phyloP scores from a whole-genome alignment of 2,888 invertebrate species.

The Apodemia mormo region DNA sequence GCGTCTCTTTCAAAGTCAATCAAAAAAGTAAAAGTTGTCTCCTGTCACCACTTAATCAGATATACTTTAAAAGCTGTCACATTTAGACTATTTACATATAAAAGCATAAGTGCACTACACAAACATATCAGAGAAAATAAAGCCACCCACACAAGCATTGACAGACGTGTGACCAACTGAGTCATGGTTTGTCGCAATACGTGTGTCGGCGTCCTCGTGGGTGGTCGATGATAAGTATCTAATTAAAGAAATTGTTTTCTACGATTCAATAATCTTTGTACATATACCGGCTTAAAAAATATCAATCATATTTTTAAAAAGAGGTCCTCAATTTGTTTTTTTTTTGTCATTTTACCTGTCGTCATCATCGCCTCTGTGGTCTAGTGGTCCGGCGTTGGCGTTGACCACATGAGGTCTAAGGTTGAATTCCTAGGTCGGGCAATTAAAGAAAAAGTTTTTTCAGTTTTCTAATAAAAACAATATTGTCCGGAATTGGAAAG shows the following conservation, averaged over 20 bases:
- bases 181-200: constrained; percentile 57
- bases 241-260: constrained; percentile 50
- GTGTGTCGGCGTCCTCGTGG: constrained; percentile 52
- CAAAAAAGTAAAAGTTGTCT: constrained; percentile 15
- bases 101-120: constrained; percentile 24
- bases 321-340: too few relatives aligned
- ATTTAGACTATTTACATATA: constrained; percentile 24
- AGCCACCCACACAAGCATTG: constrained; percentile 40
- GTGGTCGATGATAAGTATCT: constrained; percentile 72
- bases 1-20: background rate
- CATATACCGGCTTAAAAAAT: constrained; percentile 17
- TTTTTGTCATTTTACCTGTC: too few relatives aligned
- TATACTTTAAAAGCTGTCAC: constrained; percentile 34
- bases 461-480: too few relatives aligned
- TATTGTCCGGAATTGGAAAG: too few relatives aligned
- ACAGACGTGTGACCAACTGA: constrained; percentile 48
- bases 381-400: too few relatives aligned
- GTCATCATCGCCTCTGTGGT: too few relatives aligned
- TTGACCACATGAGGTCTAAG: too few relatives aligned
- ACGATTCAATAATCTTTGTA: constrained; percentile 22
- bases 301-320: too few relatives aligned
- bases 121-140: constrained; percentile 37
- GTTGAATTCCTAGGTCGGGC: too few relatives aligned
- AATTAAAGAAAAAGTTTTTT: too few relatives aligned
- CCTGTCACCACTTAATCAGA: constrained; percentile 21